phyloP scores from a whole-genome alignment of 2,797 vertebrate genomes.

The Gymnopithys bicolor region DNA sequence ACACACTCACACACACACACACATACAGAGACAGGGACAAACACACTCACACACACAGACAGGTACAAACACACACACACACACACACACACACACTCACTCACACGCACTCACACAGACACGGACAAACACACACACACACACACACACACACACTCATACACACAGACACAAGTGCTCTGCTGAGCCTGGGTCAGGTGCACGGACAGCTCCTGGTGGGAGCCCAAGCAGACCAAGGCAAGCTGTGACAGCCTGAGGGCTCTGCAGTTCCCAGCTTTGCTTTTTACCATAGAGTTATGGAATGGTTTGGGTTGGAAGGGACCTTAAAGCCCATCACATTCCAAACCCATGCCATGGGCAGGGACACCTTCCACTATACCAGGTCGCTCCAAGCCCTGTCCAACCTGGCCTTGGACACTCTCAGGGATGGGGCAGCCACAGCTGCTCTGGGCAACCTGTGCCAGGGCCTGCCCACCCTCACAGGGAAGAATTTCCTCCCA shows the following conservation, averaged over 20 bases:
- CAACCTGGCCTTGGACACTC: not conserved
- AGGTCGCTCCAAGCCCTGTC: not conserved
- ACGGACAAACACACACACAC: not conserved
- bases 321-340: not conserved
- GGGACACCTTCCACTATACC: not conserved
- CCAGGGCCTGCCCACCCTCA: not conserved
- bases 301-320: not conserved
- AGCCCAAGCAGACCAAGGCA: not conserved
- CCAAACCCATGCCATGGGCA: not conserved
- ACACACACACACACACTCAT: not conserved
- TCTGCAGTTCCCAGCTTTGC: not conserved
- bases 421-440: not conserved
- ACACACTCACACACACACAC: not conserved
- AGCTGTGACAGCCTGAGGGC: not conserved
- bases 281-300: not conserved
- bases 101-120: not conserved
- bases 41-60: not conserved
- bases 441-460: not conserved
- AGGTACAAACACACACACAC: not conserved
- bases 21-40: too few species aligned
- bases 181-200: not conserved
- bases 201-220: not conserved
- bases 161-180: not conserved
- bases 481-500: not conserved
- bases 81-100: not conserved